Evolutionary conservation across 2,113 vertebrate genomes (phyloP), one percentile per base, ranked within the genome.

Genomic region (Etheostoma cragini): DNA sequence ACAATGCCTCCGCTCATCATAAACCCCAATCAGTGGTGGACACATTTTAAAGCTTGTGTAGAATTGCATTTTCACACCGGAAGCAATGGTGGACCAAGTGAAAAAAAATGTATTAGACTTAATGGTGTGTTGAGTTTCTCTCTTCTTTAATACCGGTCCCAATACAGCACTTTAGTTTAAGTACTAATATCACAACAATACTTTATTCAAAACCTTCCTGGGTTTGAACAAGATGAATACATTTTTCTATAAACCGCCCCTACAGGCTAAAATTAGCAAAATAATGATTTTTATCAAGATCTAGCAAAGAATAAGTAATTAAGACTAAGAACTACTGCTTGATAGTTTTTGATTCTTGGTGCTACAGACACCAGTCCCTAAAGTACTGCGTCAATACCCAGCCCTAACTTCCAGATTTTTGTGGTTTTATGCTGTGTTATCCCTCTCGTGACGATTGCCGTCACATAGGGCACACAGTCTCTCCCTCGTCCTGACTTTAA

Each of bases 1-100:
- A 57, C 72, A 62, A 66, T 47, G 30, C 56, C 61, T 62, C 72
- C 14, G 72, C 82, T 83, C 81, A 79, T 84, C 81, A 84, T 81
- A 58, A 5, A 71, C 80, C 72, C 82, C 61, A 50, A 80, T 72
- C 72, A 79, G 64, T 26, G 33, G 68, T 66, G 82, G 76, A 80
- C 82, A 63, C 68, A 56, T n/a, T n/a, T n/a, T n/a, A n/a, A n/a
- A n/a, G n/a, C n/a, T n/a, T n/a, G n/a, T n/a, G n/a, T n/a, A n/a
- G n/a, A n/a, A n/a, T n/a, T 52, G 45, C 12, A 13, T 63, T 63
- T 56, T 73, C 45, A 54, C 46, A 61, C 24, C 26, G 54, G 75
- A 66, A 19, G 50, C 21, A 45, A 24, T 35, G 21, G 22, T 54
- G 22, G 22, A 11, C 38, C 60, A 57, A 38, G 33, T 42, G 66